phyloP scores from a whole-genome alignment of 2,888 invertebrate species.

The Drosophila recens region DNA sequence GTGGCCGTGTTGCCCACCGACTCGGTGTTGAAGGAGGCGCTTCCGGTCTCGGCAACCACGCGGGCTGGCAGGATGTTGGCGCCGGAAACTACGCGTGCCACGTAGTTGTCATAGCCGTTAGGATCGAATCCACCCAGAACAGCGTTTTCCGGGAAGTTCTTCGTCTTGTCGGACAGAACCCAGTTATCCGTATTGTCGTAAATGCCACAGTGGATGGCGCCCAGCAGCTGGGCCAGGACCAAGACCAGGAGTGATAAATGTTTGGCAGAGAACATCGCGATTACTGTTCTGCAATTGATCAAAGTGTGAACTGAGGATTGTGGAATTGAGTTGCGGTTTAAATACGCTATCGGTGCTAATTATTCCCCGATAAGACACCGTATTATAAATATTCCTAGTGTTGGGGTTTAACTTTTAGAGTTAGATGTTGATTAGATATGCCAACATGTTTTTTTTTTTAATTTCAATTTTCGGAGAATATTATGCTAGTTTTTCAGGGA shows the following conservation, averaged over 20 bases:
- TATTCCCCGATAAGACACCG: constrained; percentile 19
- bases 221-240: constrained; percentile 48
- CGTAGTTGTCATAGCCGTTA: constrained; percentile 54
- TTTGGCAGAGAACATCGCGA: constrained; percentile 39
- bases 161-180: constrained; percentile 28
- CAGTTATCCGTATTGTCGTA: constrained; percentile 49
- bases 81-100: constrained; percentile 39
- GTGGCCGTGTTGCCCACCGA: constrained; percentile 1
- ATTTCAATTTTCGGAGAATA: no score
- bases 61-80: constrained; percentile 49
- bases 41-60: constrained; percentile 48
- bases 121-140: constrained; percentile 57
- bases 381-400: constrained; percentile 8
- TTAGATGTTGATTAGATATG: constrained; percentile 10
- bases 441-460: no score
- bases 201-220: constrained; percentile 38
- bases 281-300: constrained; percentile 6
- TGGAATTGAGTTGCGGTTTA: neutral
- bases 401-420: constrained; percentile 2
- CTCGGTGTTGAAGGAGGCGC: constrained; percentile 39
- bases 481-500: constrained; percentile 1
- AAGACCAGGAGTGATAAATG: constrained; percentile 23
- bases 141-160: constrained; percentile 39
- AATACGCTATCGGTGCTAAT: constrained; percentile 14
- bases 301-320: neutral